phyloP scores from a whole-genome alignment of 2,113 vertebrate species.

The Indicator indicator region DNA sequence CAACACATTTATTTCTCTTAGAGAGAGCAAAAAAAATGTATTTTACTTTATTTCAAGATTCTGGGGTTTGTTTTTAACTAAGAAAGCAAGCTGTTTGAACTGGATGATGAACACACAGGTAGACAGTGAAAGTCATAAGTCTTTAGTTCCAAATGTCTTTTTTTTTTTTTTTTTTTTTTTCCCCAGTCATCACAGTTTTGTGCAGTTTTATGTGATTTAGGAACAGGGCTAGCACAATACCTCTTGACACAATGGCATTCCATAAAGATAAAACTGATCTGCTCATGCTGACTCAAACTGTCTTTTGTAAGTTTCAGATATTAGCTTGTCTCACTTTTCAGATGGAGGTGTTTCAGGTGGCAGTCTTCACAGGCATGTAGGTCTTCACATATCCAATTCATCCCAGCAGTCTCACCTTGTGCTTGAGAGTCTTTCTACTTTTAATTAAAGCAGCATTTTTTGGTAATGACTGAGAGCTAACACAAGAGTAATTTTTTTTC shows the following conservation, averaged over 20 bases:
- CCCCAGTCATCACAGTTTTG: background rate
- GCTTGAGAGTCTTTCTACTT: background rate
- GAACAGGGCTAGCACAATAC: background rate
- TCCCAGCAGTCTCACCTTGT: background rate
- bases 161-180: background rate
- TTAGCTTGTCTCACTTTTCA: background rate
- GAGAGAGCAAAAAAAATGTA: background rate
- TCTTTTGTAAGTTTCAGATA: background rate
- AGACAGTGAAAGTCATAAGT: background rate
- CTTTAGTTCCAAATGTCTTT: background rate
- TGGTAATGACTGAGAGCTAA: background rate
- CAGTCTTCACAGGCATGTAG: background rate
- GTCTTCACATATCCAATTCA: background rate
- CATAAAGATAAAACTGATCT: background rate
- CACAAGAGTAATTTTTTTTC: background rate
- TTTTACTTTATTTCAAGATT: background rate
- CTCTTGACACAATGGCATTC: background rate
- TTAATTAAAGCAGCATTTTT: slow-evolving; percentile 18
- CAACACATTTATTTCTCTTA: too few relatives aligned
- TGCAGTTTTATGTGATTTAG: background rate
- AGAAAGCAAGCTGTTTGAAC: background rate
- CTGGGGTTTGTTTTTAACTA: background rate
- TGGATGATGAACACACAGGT: background rate
- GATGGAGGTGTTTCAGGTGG: background rate
- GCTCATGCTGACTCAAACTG: background rate